phyloP scores from a whole-genome alignment of 2,113 vertebrate species.

The Gasterosteus aculeatus region DNA sequence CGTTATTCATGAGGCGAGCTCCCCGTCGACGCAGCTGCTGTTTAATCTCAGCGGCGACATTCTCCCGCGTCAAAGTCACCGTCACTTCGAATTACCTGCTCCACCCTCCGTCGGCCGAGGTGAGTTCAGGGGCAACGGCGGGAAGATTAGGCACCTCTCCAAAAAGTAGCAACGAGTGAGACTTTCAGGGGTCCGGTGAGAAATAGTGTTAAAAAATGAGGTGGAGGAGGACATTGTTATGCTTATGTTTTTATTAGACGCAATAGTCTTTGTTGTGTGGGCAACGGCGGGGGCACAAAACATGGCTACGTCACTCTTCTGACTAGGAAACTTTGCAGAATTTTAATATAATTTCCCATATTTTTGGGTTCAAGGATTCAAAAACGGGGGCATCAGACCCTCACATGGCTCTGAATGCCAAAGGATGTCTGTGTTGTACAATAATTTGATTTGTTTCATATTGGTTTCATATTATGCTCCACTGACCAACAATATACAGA shows the following conservation, averaged over 20 bases:
- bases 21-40: conserved; percentile 68
- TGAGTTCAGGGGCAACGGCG: conserved; percentile 33
- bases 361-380: not conserved
- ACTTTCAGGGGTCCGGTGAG: conserved; percentile 2
- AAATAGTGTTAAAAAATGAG: not conserved
- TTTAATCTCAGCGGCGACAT: conserved; percentile 72
- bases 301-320: not conserved
- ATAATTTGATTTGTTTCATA: not conserved
- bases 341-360: not conserved
- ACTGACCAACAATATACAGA: not conserved
- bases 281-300: not conserved
- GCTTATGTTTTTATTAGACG: not conserved
- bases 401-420: not conserved
- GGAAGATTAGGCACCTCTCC: conserved; percentile 29
- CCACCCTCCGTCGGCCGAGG: conserved; percentile 34
- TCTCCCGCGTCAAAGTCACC: conserved; percentile 44
- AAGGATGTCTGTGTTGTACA: not conserved
- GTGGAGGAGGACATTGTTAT: conserved; percentile 10
- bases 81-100: conserved; percentile 50
- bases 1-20: conserved; percentile 61
- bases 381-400: not conserved
- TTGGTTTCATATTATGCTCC: not conserved
- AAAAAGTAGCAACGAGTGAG: conserved; percentile 5
- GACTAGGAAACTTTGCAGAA: not conserved
- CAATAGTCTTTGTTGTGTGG: not conserved